A percentile compares a stretch with the other conserved stretches of the same genome.
These are phyloP conservation scores for Ditylenchus weischeri DNA, from an alignment of 2,888 invertebrate genomes.

Conservation along the genomic window DNA sequence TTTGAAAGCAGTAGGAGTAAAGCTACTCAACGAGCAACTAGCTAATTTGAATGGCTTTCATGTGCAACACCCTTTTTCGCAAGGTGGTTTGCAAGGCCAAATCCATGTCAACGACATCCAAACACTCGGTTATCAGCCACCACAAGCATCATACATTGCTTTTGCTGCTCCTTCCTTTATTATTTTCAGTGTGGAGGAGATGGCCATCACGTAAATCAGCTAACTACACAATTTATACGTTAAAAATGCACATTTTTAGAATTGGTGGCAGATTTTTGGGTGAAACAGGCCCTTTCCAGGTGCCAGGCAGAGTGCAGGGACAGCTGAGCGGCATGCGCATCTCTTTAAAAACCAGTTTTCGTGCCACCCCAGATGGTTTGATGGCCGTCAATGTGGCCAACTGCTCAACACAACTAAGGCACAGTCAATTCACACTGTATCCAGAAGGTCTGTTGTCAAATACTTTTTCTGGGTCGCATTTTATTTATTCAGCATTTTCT, in stretches of 20 bases:
- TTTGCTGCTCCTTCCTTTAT: constrained; percentile 50
- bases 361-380: constrained; percentile 41
- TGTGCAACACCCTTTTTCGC: constrained; percentile 44
- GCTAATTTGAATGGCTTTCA: constrained; percentile 40
- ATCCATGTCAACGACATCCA: constrained; percentile 45
- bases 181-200: constrained; percentile 48
- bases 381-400: constrained; percentile 51
- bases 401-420: constrained; percentile 48
- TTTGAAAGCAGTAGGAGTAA: constrained; percentile 52
- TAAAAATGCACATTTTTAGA: constrained; percentile 20
- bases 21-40: constrained; percentile 54
- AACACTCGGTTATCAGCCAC: constrained; percentile 48
- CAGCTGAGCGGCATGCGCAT: constrained; percentile 48
- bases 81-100: constrained; percentile 48
- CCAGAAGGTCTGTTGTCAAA: constrained; percentile 35
- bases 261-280: constrained; percentile 41
- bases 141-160: constrained; percentile 48
- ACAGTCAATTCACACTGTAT: constrained; percentile 48
- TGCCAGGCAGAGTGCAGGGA: constrained; percentile 44
- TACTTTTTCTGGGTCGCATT: too few species aligned
- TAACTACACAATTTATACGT: neutral
- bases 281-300: constrained; percentile 37
- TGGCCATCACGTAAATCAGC: constrained; percentile 44
- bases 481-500: too few species aligned
- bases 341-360: constrained; percentile 45